Base-by-base conservation (phyloP, 2,797 vertebrate genomes). In the Parauchenoglanis punctatus region DNA sequence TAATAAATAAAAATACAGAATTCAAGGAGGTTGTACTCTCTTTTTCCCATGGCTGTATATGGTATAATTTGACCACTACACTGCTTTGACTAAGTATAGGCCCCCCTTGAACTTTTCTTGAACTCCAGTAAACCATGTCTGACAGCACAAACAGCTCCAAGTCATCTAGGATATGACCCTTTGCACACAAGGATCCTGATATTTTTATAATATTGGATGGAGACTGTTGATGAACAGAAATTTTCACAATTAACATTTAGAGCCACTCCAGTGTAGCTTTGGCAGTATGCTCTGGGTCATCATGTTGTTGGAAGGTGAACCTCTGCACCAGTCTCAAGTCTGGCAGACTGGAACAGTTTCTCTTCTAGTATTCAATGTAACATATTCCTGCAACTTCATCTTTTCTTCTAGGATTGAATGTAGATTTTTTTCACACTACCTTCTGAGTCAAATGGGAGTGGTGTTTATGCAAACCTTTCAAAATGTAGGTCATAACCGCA, bases 401-500 rank as follows among this genome's bases (percentile, higher is more conserved):
- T 35, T 35, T 35, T 35, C 35, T 35, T 35, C 59, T 20, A n/a
- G 0, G 28, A 80, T 1, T 77, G n/a, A 59, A 13, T 40, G 18
- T 25, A 17, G 18, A 59, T 77, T 28, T 15, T 54, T 54, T 77
- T 23, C 23, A 73, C 23, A 12, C 40, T 6, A 56, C 1, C 54
- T 35, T 78, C 8, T 13, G 35, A 61, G 25, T 13, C 35, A 61
- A 5, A 31, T 0, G 1, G 3, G 23, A 11, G n/a, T 35, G 10
- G 31, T 83, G 54, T 58, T 88, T 13, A 28, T 81, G 84, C 93
- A 93, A 90, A 99, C 99, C 98, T 98, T 95, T 99, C 98, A 91
- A 99, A 99, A 89, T 99, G 99, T 40, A 99, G 97, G 89, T 99
- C 99, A 3, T 98, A 99, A 2, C 99, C 99, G 28, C 99, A 99